Evolutionary conservation across 1,140 invertebrate genomes (phyloP).

Genomic region (Calliopsis andreniformis): DNA sequence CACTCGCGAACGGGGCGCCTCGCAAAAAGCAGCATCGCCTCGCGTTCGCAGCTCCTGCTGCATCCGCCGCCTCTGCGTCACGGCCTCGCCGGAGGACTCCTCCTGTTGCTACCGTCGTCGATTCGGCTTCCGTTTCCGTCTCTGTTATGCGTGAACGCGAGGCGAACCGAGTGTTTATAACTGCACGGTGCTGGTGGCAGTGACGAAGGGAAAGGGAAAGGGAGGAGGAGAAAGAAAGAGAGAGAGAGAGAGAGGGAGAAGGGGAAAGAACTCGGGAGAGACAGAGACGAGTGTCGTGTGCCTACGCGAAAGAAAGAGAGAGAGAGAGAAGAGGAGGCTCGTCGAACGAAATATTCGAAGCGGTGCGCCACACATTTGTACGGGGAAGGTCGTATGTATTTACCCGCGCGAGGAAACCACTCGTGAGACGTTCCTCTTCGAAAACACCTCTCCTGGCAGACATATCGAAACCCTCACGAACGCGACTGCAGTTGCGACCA

Average conservation of each 20-base stretch:
- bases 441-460: not conserved
- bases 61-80: conserved; percentile 22
- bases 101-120: conserved; percentile 16
- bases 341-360: conserved; percentile 40
- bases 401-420: conserved; percentile 16
- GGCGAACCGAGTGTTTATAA: conserved; percentile 65
- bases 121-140: conserved; percentile 47
- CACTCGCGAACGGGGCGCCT: conserved; percentile 51
- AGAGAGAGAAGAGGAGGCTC: conserved; percentile 15
- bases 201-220: conserved; percentile 50
- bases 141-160: conserved; percentile 63
- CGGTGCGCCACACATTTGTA: conserved; percentile 49
- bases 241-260: conserved; percentile 15
- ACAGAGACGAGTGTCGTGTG: conserved; percentile 16
- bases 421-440: conserved; percentile 9
- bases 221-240: conserved; percentile 4
- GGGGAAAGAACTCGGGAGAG: conserved; percentile 40
- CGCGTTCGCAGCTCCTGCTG: conserved; percentile 10
- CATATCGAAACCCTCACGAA: not conserved
- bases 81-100: not conserved
- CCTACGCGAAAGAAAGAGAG: conserved; percentile 1
- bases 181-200: conserved; percentile 55
- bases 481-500: not conserved
- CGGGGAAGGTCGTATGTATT: conserved; percentile 22
- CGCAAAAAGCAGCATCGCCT: conserved; percentile 21